These are phyloP conservation scores for Seriola quinqueradiata DNA, from an alignment of 2,113 vertebrate genomes.

Conservation along the genomic window DNA sequence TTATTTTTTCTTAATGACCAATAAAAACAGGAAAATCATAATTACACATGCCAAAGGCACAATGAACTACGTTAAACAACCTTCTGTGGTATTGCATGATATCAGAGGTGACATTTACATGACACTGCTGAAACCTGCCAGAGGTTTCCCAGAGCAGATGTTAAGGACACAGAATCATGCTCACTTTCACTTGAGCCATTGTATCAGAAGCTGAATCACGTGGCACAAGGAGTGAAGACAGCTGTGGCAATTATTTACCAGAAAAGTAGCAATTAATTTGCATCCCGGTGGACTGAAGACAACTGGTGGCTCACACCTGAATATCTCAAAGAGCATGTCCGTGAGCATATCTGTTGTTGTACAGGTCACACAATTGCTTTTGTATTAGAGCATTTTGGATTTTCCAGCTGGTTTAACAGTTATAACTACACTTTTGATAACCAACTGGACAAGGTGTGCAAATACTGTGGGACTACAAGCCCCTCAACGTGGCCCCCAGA, in stretches of 20 bases:
- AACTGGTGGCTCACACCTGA: background rate
- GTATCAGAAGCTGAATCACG: background rate
- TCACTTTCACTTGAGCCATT: background rate
- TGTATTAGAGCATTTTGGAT: too few species aligned
- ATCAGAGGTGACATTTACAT: conserved; percentile 4
- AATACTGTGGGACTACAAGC: too few species aligned
- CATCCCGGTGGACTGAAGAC: background rate
- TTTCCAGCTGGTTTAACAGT: too few species aligned
- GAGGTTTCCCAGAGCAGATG: conserved; percentile 23
- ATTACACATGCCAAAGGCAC: background rate
- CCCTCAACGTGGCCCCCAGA: too few species aligned
- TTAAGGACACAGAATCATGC: conserved; percentile 8
- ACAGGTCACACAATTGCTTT: background rate
- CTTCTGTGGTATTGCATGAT: background rate
- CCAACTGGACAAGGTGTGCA: too few species aligned
- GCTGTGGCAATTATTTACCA: conserved; percentile 27
- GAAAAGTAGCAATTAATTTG: conserved; percentile 2
- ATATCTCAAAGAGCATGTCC: background rate
- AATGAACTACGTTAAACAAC: background rate
- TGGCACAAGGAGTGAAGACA: conserved; percentile 2
- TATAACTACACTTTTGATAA: too few species aligned
- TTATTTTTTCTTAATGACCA: background rate
- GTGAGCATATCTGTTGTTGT: background rate
- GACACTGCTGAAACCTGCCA: conserved; percentile 8
- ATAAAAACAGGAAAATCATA: background rate